Evolutionary conservation across 2,888 invertebrate genomes (phyloP), one percentile per base, ranked within the genome.

Genomic region (Entomobrya proxima): DNA sequence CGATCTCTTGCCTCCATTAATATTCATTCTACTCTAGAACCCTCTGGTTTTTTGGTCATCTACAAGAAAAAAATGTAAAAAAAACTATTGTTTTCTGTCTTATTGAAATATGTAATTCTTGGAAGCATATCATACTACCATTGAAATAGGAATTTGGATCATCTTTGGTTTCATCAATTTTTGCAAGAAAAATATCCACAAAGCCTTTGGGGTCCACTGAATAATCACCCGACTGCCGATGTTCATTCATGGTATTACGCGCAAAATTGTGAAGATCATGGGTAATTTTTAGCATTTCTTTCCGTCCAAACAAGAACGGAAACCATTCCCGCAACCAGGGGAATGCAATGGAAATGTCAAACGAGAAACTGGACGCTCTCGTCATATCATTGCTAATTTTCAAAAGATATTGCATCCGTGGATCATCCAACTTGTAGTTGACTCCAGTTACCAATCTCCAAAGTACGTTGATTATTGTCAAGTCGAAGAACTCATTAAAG

Each of bases 371-470:
- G 21, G 35, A 35, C 9, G 18, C 37, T 18, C 21, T 13, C 6
- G 74, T 18, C 15, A 30, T 9, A 2, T 67, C 74, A 37, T 61
- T 37, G 37, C 52, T 85, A 0, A 85, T 27, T 7, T 35, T 35
- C 0, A 85, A 6, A 3, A 85, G 30, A 15, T 50, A 35, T 0
- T 32, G 0, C 11, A 85, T 85, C 1, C 32, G 40, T 0, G 78
- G 79, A 30, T 85, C 85, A 11, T 55, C 64, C 15, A 79, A 21
- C 0, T n/a, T 18, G 27, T 85, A 85, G 9, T 74, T 79, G 21
- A 50, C 32, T 18, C 85, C 85, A 1, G 85, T 85, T 0, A 85
- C 74, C 5, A 85, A 40, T 37, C 85, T 78, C 85, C 85, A 85
- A 6, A 85, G 5, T 6, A 79, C 40, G 40, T 85, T 78, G n/a